These are phyloP conservation scores for Dynastes tityus DNA, from an alignment of 2,888 invertebrate species.

Conservation along the genomic window DNA sequence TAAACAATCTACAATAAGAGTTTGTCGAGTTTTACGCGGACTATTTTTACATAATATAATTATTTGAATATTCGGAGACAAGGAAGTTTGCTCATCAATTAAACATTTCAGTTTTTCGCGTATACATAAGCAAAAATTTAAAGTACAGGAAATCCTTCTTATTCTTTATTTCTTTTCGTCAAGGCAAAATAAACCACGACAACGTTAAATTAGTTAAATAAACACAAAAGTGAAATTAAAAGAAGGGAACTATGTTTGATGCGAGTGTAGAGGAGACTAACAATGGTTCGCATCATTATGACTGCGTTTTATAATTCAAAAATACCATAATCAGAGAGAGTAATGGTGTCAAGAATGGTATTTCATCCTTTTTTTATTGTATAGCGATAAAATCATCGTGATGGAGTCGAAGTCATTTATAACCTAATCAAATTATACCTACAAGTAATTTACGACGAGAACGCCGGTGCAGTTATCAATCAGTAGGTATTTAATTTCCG, in stretches of 20 bases:
- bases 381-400: background rate
- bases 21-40: too few relatives aligned
- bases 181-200: background rate
- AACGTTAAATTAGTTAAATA: background rate
- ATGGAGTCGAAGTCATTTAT: background rate
- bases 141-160: slow-evolving; percentile 15
- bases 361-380: background rate
- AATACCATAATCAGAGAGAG: too few relatives aligned
- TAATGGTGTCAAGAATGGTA: background rate
- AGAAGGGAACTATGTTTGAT: background rate
- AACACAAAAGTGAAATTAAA: background rate
- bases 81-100: slow-evolving; percentile 20
- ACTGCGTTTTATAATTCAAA: background rate
- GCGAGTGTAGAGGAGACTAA: background rate
- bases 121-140: slow-evolving; percentile 14
- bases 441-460: background rate
- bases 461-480: background rate
- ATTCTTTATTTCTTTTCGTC: background rate
- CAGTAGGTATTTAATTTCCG: slow-evolving; percentile 32
- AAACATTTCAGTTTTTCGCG: background rate
- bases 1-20: too few relatives aligned
- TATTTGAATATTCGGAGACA: background rate
- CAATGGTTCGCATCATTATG: background rate
- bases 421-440: background rate
- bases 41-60: background rate